phyloP scores from a whole-genome alignment of 2,113 vertebrate species.

The Silurus meridionalis region DNA sequence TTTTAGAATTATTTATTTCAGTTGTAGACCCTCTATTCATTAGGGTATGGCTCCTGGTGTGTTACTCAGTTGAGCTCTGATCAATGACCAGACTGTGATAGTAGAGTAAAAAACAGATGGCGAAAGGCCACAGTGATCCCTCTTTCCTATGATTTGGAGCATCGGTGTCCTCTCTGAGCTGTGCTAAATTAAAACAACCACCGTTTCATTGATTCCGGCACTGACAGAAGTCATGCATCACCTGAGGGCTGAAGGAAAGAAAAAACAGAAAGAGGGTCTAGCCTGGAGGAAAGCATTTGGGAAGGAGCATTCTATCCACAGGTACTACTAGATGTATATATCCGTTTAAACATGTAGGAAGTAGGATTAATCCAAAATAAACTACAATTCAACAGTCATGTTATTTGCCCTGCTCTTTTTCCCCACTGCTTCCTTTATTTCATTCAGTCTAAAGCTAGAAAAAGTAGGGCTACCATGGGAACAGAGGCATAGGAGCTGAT shows the following conservation, averaged over 20 bases:
- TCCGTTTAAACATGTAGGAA: not conserved
- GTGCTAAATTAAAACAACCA: constrained; percentile 80
- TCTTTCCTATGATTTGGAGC: constrained; percentile 71
- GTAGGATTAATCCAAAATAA: constrained; percentile 7
- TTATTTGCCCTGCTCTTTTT: constrained; percentile 7
- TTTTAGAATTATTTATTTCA: not conserved
- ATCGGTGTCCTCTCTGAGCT: constrained; percentile 74
- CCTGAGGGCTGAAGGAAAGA: constrained; percentile 52
- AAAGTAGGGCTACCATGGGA: constrained; percentile 35
- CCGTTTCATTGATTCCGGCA: constrained; percentile 75
- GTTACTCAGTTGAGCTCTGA: constrained; percentile 64
- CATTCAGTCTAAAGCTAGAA: constrained; percentile 8
- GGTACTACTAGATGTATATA: not conserved
- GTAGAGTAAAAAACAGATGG: constrained; percentile 57
- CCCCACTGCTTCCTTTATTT: constrained; percentile 12
- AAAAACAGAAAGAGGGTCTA: not conserved
- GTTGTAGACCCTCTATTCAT: not conserved
- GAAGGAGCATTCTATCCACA: constrained; percentile 13
- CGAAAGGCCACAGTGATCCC: constrained; percentile 75
- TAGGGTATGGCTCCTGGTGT: not conserved
- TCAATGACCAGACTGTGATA: constrained; percentile 63
- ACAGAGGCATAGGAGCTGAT: constrained; percentile 51
- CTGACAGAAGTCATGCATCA: constrained; percentile 77
- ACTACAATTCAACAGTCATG: constrained; percentile 33
- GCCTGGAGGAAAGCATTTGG: not conserved